Base-by-base conservation (phyloP, 2,888 invertebrate genomes). In the Ferrisia virgata region DNA sequence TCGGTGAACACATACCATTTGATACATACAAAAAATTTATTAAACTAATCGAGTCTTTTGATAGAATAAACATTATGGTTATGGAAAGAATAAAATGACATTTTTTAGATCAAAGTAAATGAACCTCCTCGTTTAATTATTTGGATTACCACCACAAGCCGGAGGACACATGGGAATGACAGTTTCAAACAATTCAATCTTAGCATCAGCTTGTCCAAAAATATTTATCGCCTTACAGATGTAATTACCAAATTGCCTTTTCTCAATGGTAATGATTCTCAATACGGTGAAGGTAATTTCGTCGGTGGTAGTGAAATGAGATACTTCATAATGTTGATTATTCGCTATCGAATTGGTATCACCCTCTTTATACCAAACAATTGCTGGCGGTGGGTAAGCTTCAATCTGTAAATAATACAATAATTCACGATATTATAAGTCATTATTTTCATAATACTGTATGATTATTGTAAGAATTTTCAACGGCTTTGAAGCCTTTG, bases 141-240 rank as follows among this genome's bases (percentile, higher is more conserved):
- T 83, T 69, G 40, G 69, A 95, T 95, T 96, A 22, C 85, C 85
- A 25, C 85, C 85, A 89, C 97, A 97, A 87, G 96, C 96, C 86
- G 96, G 97, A 87, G 96, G 97, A 88, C 97, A 97, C 87, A 96
- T 95, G 87, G 96, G 96, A 87, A 96, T 94, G 87, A 95, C 93
- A 82, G 96, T 94, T 91, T 97, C 95, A 86, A 95, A 95, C 15
- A 97, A 89, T 87, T 96, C 94, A 0, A 97, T 95, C 79, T 90
- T 90, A 0, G 93, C 93, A 88, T 95, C 93, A n/a, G 92, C 93
- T 5, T 92, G 90, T 2, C 97, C 97, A 28, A 97, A 90, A 87
- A 96, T 96, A 88, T 97, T 97, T 85, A 93, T 93, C 0, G 97
- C 97, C 88, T 93, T 94, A 90, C 97, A 97, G 0, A 93, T 91